Evolutionary conservation across 2,797 vertebrate species (phyloP), one percentile per base, ranked within the genome.

Genomic region (Macroramphosus scolopax): DNA sequence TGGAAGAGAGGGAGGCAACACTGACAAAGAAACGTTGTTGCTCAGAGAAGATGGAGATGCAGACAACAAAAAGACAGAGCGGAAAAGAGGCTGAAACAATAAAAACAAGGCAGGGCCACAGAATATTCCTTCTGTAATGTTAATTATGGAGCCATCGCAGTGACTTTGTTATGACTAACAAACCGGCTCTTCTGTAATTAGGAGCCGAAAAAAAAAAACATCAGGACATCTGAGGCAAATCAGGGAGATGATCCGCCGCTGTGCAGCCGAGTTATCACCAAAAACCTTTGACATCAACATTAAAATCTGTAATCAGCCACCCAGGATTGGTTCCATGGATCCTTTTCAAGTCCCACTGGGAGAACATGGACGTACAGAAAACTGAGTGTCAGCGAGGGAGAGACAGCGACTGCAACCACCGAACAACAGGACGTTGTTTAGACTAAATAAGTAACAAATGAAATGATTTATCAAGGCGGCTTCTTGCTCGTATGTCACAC

Each of bases 101-200:
- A n/a, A n/a, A n/a, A 72, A 50, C 34, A 58, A 69, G 36, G 34
- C 32, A 1, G 29, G 39, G 43, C 55, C 9, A 54, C 50, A 69
- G 36, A 69, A 67, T 68, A 63, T 78, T 74, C 50, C n/a, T n/a
- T n/a, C n/a, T n/a, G 67, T 62, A 51, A 49, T 32, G 80, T 72
- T 87, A 82, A 85, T 83, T 78, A 64, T 38, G 42, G 50, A 46
- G 62, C 28, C 58, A 53, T 63, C 17, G 24, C 42, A 43, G 53
- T 69, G 67, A 70, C 72, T 68, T 26, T 74, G 72, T 66, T 75
- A 54, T 72, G 24, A n/a, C n/a, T n/a, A n/a, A n/a, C n/a, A n/a
- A n/a, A n/a, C 36, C 64, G 44, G 57, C 51, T 44, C 56, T 31
- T 64, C 43, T 55, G 48, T 72, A 77, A 80, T 70, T 51, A 80